phyloP scores from a whole-genome alignment of 2,113 vertebrate genomes.

The Xenopus laevis region DNA sequence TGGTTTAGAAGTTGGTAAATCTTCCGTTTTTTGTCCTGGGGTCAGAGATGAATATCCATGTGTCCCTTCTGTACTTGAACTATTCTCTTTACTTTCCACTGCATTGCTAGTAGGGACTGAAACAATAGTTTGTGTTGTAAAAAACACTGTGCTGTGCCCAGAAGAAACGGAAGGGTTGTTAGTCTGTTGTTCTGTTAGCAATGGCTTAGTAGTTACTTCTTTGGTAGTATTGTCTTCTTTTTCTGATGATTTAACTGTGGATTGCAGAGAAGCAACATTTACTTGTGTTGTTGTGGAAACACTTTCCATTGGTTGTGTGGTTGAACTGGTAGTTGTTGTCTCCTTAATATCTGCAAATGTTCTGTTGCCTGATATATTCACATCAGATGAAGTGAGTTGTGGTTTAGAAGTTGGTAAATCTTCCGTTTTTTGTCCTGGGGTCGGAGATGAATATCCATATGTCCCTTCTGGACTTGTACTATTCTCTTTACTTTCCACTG shows the following conservation, averaged over 20 bases:
- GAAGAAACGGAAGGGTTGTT: neutral
- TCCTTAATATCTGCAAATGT: constrained; percentile 29
- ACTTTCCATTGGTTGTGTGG: neutral
- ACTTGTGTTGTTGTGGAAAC: neutral
- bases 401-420: constrained; percentile 23
- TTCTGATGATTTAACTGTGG: neutral
- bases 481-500: constrained; percentile 11
- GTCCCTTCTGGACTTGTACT: constrained; percentile 23
- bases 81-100: too few relatives aligned
- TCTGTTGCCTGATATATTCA: constrained; percentile 36
- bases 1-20: constrained; percentile 27
- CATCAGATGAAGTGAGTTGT: neutral
- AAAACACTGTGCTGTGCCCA: too few relatives aligned
- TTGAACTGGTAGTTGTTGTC: neutral
- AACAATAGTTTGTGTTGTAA: too few relatives aligned
- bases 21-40: too few relatives aligned
- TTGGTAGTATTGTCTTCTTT: neutral
- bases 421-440: constrained; percentile 19
- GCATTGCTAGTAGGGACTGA: too few relatives aligned
- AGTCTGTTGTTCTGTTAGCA: neutral
- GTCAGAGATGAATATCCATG: too few relatives aligned
- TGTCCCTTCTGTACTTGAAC: too few relatives aligned
- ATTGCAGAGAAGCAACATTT: neutral
- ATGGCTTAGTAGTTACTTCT: neutral
- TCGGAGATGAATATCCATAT: constrained; percentile 13